Conservation (phyloP, 2,797 vertebrate genomes). For the Clarias laeviceps region DNA sequence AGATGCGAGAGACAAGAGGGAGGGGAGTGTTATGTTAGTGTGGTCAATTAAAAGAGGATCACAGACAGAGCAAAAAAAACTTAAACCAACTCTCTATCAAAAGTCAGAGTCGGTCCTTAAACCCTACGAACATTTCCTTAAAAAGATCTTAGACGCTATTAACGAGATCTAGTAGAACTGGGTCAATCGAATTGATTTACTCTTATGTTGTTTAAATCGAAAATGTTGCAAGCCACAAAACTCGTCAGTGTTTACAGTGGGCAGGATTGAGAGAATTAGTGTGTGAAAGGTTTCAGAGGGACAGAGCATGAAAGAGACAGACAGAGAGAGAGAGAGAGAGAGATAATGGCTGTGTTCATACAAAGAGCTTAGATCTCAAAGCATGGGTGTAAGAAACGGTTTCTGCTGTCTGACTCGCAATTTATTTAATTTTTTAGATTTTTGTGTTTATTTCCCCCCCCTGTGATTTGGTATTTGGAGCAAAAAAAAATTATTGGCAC, state of each 20-base stretch:
- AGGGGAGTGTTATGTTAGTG: slow-evolving; percentile 46
- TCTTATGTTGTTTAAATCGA: not conserved
- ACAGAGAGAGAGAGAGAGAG: not conserved
- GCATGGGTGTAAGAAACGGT: not conserved
- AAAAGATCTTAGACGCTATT: not conserved
- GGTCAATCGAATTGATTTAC: not conserved
- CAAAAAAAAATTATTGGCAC: not conserved
- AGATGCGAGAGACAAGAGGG: slow-evolving; percentile 40
- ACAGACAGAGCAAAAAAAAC: slow-evolving; percentile 44
- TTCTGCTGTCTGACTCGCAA: not conserved
- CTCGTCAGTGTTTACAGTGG: slow-evolving; percentile 27
- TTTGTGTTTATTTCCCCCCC: not conserved
- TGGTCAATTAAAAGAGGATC: slow-evolving; percentile 41
- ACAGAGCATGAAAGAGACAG: not conserved
- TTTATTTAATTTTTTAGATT: not conserved
- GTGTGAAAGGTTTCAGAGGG: slow-evolving; percentile 46
- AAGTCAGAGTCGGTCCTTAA: slow-evolving; percentile 1
- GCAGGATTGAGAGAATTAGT: slow-evolving; percentile 43
- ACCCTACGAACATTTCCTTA: not conserved
- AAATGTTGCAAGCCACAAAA: not conserved
- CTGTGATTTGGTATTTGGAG: not conserved
- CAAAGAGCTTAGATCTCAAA: not conserved
- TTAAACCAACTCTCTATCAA: slow-evolving; percentile 29
- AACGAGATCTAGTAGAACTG: not conserved
- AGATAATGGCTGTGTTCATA: slow-evolving; percentile 23